Conservation (phyloP, 1,140 invertebrate genomes). For the Camponotus floridanus region DNA sequence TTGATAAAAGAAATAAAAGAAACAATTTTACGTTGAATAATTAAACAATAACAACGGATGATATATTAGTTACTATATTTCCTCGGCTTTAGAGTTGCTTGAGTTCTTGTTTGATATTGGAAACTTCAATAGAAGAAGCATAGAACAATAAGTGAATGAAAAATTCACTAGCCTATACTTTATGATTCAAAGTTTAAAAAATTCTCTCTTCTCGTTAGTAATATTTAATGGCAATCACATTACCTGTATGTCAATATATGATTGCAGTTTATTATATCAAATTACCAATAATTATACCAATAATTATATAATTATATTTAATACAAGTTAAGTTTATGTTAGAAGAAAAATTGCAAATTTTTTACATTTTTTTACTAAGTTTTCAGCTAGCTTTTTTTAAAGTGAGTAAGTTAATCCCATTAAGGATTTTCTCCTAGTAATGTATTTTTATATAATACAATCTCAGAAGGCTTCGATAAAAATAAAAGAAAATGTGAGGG, state of each 20-base stretch:
- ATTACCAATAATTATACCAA: not conserved
- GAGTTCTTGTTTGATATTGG: slow-evolving; percentile 23
- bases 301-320: not conserved
- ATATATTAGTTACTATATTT: not conserved
- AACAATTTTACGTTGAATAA: not conserved
- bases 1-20: not conserved
- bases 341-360: not conserved
- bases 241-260: not conserved
- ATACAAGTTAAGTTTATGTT: not conserved
- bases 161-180: not conserved
- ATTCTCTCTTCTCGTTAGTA: not conserved
- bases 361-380: not conserved
- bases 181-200: slow-evolving; percentile 16
- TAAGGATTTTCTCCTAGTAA: not conserved
- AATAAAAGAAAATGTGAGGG: not conserved
- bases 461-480: not conserved
- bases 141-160: not conserved
- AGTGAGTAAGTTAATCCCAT: not conserved
- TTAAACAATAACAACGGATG: slow-evolving; percentile 9
- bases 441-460: not conserved
- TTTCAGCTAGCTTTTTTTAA: not conserved
- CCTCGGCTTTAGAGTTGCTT: not conserved
- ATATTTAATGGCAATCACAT: not conserved
- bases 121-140: slow-evolving; percentile 41
- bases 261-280: not conserved